phyloP scores from a whole-genome alignment of 2,888 invertebrate species.

The Pollenia angustigena region DNA sequence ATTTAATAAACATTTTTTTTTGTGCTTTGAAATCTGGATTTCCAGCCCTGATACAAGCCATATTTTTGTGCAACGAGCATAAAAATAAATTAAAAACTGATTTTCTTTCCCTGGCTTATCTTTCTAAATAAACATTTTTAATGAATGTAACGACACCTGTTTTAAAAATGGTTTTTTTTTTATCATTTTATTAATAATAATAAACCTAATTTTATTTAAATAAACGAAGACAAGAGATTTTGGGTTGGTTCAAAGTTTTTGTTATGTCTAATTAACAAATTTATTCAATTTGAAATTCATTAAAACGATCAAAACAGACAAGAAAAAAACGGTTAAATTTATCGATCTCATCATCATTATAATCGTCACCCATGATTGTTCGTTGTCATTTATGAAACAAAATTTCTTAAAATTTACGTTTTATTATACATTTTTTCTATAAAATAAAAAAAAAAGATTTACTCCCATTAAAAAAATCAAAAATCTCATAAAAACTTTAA shows the following conservation, averaged over 20 bases:
- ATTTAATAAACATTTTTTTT: no score
- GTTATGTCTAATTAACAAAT: conserved; percentile 64
- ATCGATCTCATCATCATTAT: conserved; percentile 17
- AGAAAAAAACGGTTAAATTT: conserved; percentile 38
- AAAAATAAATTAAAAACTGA: conserved; percentile 11
- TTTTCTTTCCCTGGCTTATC: conserved; percentile 11
- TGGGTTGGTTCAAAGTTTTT: conserved; percentile 6
- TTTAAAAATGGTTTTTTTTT: neutral
- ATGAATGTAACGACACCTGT: conserved; percentile 44
- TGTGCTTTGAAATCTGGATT: no score
- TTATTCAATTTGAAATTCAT: conserved; percentile 64
- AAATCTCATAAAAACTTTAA: conserved; percentile 7
- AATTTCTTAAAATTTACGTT: conserved; percentile 16
- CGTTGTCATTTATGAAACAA: conserved; percentile 25
- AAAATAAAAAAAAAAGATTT: neutral
- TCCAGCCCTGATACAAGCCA: neutral
- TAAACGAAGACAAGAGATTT: conserved; percentile 15
- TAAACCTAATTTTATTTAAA: conserved; percentile 17
- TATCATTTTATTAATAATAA: conserved; percentile 25
- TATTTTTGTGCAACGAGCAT: conserved; percentile 7
- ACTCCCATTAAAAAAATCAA: neutral
- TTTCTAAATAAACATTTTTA: neutral
- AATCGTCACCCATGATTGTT: conserved; percentile 1
- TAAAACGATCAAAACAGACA: conserved; percentile 64
- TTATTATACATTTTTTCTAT: neutral